Base-by-base conservation (phyloP, 2,113 vertebrate species). In the Pelobates fuscus region DNA sequence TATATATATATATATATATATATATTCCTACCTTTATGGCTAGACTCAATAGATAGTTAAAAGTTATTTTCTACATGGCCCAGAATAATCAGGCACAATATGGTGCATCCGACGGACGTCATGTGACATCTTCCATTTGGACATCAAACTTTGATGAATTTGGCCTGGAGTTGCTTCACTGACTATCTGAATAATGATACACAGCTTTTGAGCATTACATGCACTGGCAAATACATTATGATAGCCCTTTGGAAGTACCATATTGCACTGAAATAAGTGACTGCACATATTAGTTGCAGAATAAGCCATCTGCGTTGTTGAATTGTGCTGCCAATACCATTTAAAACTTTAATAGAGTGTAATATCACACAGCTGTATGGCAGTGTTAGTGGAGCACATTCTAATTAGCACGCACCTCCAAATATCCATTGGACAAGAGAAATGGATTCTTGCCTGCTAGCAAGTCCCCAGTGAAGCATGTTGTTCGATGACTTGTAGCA, bases 311-410 rank as follows among this genome's bases (percentile, higher is more conserved):
- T 67, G 65, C 12, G 26, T 49, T 52, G 26, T 21, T 26, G 20
- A 54, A 54, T 12, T 30, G 26, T 46, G n/a, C 20, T 43, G 24
- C 54, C 32, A 59, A 30, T 21, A 15, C 24, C 52, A 11, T 75
- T 23, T 75, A 41, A 66, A 66, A 58, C 37, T 73, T 73, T 73
- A 5, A 73, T 64, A 65, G 23, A 37, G 5, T 44, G 2, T 64
- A 26, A 73, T 67, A 20, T 66, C n/a, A 67, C 43, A 59, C 72
- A 67, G 63, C 63, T 75, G 32, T 67, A n/a, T 59, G 15, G 25
- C 52, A 59, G 8, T 27, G 46, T 11, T 14, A 64, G 29, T 65
- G 30, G 59, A 43, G 60, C 18, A 32, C 2, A 24, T 37, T n/a
- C 21, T 61, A 71, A 49, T 49, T 37, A 61, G n/a, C 44, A 24